A percentile compares a stretch with the other conserved stretches of the same genome.
Conservation (phyloP, 2,797 vertebrate species). For the Sebastes taczanowskii region DNA sequence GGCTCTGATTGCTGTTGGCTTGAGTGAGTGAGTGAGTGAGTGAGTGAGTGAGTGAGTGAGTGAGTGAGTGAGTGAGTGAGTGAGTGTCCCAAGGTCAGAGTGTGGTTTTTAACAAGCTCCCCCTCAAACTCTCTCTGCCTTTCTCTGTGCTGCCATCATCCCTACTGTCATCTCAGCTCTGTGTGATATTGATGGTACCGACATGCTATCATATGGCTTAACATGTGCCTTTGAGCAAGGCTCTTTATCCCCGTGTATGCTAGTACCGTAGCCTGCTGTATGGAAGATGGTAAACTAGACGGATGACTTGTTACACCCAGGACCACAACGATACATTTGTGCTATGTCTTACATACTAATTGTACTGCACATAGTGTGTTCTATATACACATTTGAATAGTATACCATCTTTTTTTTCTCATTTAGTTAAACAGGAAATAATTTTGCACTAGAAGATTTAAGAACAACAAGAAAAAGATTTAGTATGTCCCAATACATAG, state of each 20-base stretch:
- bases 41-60: not conserved
- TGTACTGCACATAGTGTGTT: not conserved
- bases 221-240: not conserved
- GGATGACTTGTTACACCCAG: not conserved
- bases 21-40: no score
- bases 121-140: not conserved
- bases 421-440: not conserved
- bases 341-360: not conserved
- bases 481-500: no score
- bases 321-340: not conserved
- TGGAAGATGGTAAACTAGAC: not conserved
- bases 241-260: not conserved
- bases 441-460: not conserved
- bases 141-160: not conserved
- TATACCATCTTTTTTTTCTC: no score
- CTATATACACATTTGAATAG: not conserved
- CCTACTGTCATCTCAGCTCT: not conserved
- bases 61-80: not conserved
- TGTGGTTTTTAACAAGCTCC: not conserved
- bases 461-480: no score
- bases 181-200: not conserved
- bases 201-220: not conserved
- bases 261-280: not conserved
- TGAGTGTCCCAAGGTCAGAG: conserved; percentile 40
- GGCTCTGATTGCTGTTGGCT: conserved; percentile 48